Conservation (phyloP, 2,888 invertebrate genomes). For the Blera fallax region DNA sequence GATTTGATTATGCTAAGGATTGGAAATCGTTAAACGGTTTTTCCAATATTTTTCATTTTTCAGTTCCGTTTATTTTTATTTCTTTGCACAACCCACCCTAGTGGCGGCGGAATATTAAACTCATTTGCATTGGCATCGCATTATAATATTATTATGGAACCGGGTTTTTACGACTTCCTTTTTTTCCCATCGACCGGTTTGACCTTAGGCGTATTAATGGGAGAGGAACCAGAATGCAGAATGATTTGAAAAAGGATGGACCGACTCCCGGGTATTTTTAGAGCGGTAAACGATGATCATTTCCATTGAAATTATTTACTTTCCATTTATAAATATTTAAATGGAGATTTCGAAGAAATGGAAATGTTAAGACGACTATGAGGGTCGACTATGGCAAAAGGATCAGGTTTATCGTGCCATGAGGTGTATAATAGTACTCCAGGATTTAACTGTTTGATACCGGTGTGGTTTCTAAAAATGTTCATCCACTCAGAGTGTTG, state of each 20-base stretch:
- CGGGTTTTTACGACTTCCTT: background rate
- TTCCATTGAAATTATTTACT: constrained; percentile 6
- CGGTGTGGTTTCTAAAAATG: no score
- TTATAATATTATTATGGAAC: constrained; percentile 21
- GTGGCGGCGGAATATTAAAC: background rate
- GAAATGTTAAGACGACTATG: no score
- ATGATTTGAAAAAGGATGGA: background rate
- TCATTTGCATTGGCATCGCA: constrained; percentile 30
- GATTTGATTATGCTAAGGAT: constrained; percentile 14
- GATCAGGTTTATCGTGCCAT: no score
- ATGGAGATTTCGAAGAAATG: background rate
- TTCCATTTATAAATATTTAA: constrained; percentile 2
- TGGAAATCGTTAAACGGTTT: constrained; percentile 24
- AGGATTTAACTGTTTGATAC: no score
- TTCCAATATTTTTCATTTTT: constrained; percentile 4
- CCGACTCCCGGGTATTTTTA: background rate
- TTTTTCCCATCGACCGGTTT: constrained; percentile 2
- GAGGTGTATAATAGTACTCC: no score
- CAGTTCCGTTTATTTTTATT: background rate
- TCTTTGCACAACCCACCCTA: background rate
- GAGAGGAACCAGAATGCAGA: background rate
- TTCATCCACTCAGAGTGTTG: no score
- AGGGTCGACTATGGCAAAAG: no score
- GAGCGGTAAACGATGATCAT: background rate
- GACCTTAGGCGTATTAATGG: constrained; percentile 18